Evolutionary conservation across 1,140 invertebrate species (phyloP), one percentile per base, ranked within the genome.

Genomic region (Zaprionus gabonicus): DNA sequence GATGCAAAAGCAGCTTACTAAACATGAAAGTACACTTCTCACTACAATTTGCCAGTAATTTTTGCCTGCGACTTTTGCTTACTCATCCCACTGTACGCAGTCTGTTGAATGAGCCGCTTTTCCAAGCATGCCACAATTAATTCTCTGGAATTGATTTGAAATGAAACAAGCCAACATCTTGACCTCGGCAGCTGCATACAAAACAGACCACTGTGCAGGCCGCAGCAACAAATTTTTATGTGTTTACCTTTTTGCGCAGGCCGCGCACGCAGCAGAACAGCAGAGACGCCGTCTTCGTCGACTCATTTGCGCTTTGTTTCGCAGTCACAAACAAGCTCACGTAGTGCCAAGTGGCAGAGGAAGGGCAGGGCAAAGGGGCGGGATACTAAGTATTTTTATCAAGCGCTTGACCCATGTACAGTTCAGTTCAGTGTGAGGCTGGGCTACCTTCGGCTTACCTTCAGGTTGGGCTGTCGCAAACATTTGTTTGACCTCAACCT

Each of bases 221-320:
- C 71, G 80, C 80, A 80, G 77, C 81, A 81, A 83, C 84, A 87
- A 83, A 87, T 87, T 88, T 87, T 84, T 88, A 84, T 88, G 75
- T 88, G 75, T 84, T 88, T 81, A 81, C 85, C 78, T 90, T 81
- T 81, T 90, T 81, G 72, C 70, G 57, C 65, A 70, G 51, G 67
- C 73, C 71, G 25, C 65, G 41, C 64, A 70, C 72, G 71, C 72
- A 75, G 60, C 51, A 46, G 31, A 3, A 3, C 7, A 31, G 51
- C 28, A 59, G 41, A 17, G 25, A n/a, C 38, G 17, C 4, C 27
- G 53, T 13, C 12, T 13, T n/a, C 25, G 53, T 23, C 25, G 31
- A 36, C 28, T 76, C 76, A 76, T 80, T 86, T 71, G 76, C 31
- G 70, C 66, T 67, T 81, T 86, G 70, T 80, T 86, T 72, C 63